phyloP scores from a whole-genome alignment of 2,888 invertebrate species.

The Mantis religiosa region DNA sequence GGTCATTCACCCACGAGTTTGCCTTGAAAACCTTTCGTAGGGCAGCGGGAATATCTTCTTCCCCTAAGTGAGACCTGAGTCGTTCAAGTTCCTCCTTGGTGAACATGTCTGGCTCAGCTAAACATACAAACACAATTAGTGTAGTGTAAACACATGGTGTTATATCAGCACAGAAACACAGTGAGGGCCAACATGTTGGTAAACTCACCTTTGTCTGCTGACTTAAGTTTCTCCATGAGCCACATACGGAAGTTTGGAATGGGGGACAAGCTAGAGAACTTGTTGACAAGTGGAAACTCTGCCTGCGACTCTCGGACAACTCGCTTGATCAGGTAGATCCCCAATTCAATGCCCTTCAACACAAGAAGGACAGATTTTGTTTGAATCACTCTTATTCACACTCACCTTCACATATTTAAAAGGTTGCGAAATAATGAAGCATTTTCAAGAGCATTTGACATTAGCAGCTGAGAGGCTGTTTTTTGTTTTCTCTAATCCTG shows the following conservation, averaged over 20 bases:
- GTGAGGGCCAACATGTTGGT: no score
- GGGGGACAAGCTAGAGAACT: constrained; percentile 64
- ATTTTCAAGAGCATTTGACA: no score
- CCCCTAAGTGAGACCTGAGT: constrained; percentile 32
- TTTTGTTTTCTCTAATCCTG: no score
- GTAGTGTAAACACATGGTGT: no score
- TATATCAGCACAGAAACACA: no score
- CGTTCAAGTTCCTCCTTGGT: constrained; percentile 30
- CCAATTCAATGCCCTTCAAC: constrained; percentile 62
- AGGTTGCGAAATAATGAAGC: no score
- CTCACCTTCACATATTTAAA: no score
- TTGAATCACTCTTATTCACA: no score
- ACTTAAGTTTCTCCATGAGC: constrained; percentile 55
- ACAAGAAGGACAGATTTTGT: no score
- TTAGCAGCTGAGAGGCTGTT: no score
- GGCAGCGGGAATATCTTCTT: constrained; percentile 37
- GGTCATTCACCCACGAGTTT: constrained; percentile 51
- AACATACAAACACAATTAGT: not conserved
- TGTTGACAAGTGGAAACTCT: constrained; percentile 58
- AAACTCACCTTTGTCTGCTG: constrained; percentile 22
- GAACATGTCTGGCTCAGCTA: constrained; percentile 23
- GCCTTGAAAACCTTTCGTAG: constrained; percentile 42
- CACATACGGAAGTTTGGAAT: constrained; percentile 64
- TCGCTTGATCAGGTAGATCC: constrained; percentile 66
- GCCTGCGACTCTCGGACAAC: constrained; percentile 55